Evolutionary conservation across 2,797 vertebrate species (phyloP).

Genomic region (Falco concolor): DNA sequence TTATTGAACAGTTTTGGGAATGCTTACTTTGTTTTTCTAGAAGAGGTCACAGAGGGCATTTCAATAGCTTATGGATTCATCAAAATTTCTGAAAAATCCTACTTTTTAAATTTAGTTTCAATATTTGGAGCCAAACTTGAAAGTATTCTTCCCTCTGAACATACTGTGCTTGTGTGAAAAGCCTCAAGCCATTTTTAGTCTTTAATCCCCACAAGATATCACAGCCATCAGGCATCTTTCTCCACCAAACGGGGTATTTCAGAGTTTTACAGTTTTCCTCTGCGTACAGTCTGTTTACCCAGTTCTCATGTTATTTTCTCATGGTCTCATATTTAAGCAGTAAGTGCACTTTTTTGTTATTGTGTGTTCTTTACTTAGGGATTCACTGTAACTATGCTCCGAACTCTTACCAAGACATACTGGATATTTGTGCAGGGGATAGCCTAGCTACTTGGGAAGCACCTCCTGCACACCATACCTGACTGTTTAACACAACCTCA

Average conservation of each 20-base stretch:
- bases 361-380: background rate
- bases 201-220: slow-evolving; percentile 62
- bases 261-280: slow-evolving; percentile 27
- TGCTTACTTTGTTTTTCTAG: background rate
- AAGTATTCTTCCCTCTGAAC: slow-evolving; percentile 44
- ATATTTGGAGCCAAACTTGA: slow-evolving; percentile 42
- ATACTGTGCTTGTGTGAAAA: slow-evolving; percentile 42
- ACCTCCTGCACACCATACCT: background rate
- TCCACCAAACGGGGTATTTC: background rate
- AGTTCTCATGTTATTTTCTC: background rate
- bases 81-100: slow-evolving; percentile 22
- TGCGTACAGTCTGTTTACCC: background rate
- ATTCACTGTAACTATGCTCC: background rate
- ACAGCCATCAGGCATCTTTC: slow-evolving; percentile 23
- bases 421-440: background rate
- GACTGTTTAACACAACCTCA: background rate
- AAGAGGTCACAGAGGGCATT: background rate
- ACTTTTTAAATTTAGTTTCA: slow-evolving; percentile 36
- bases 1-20: slow-evolving; percentile 15
- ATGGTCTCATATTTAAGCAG: background rate
- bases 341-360: background rate
- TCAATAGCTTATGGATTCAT: slow-evolving; percentile 7
- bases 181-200: slow-evolving; percentile 65
- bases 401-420: background rate
- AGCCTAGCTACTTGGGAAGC: background rate